These are phyloP conservation scores for Hydrotaea diabolus DNA, from an alignment of 2,888 invertebrate genomes.

Conservation along the genomic window DNA sequence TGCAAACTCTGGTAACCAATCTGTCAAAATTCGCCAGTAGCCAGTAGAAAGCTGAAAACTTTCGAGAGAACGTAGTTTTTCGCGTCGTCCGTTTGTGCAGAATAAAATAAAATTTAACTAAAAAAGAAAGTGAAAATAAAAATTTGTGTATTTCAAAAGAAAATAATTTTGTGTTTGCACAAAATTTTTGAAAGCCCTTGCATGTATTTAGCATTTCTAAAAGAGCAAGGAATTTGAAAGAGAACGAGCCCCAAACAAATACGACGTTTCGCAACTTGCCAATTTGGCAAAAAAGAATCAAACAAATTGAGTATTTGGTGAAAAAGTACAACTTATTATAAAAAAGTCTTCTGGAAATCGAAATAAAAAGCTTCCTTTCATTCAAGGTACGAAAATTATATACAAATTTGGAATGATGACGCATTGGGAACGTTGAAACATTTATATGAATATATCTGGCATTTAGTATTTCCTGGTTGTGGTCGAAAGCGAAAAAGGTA, in stretches of 20 bases:
- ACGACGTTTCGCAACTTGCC: slow-evolving; percentile 45
- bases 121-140: neutral
- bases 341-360: slow-evolving; percentile 37
- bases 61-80: slow-evolving; percentile 12
- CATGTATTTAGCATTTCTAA: neutral
- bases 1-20: too few species aligned
- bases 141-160: neutral
- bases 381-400: slow-evolving; percentile 2
- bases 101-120: slow-evolving; percentile 25
- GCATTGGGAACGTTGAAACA: neutral
- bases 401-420: neutral
- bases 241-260: slow-evolving; percentile 37
- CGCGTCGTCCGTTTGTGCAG: slow-evolving; percentile 43
- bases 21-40: neutral
- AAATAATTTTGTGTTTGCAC: neutral
- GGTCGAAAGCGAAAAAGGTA: neutral
- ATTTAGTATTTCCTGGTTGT: too few species aligned
- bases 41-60: slow-evolving; percentile 46
- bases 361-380: neutral
- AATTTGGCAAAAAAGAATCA: slow-evolving; percentile 48
- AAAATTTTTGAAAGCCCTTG: neutral
- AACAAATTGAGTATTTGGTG: slow-evolving; percentile 36
- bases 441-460: neutral
- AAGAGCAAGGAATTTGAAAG: neutral
- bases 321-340: slow-evolving; percentile 29